These are phyloP conservation scores for fruit fly (Drosophila melanogaster) DNA, from an alignment of 1,140 invertebrate species.

Conservation along the genomic window Release_6_plus_ISO1_MT NT_033777.3:6138001-6138500, in stretches of 20 bases:
- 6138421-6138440: conserved; percentile 6
- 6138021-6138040: conserved; percentile 49
- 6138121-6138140: too few species aligned
- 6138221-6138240: too few species aligned
- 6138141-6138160: too few species aligned
- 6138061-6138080: too few species aligned
- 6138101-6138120: too few species aligned
- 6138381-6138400: conserved; percentile 80
- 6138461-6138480: conserved; percentile 84
- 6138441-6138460: conserved; percentile 72
- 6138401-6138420: conserved; percentile 82
- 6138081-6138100: too few species aligned
- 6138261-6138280: too few species aligned
- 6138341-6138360: conserved; percentile 21
- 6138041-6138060: conserved; percentile 3
- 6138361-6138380: conserved; percentile 25
- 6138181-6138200: too few species aligned
- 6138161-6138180: too few species aligned
- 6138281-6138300: too few species aligned
- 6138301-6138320: not conserved
- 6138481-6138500: conserved; percentile 84
- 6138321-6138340: not conserved
- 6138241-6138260: too few species aligned
- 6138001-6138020: conserved; percentile 75
- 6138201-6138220: too few species aligned